Percentiles rank a stretch among this genome's conserved stretches.
phyloP scores from a whole-genome alignment of 2,113 vertebrate species.

The Isichthys henryi region DNA sequence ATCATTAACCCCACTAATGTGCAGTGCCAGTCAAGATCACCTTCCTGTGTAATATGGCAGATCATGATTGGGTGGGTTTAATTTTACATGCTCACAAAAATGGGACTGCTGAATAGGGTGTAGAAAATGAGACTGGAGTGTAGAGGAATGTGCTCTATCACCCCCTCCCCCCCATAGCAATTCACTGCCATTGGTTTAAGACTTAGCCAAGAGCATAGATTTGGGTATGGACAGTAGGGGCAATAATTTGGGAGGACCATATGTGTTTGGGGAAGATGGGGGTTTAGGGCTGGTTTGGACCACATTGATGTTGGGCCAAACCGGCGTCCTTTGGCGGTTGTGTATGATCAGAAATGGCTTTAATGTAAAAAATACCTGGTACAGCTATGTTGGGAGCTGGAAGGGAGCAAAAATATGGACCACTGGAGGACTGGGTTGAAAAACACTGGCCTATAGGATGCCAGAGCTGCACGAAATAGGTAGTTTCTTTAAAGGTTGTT shows the following conservation, averaged over 20 bases:
- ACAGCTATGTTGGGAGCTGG: neutral
- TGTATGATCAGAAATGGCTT: neutral
- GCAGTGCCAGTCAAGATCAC: neutral
- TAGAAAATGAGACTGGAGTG: neutral
- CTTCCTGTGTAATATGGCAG: neutral
- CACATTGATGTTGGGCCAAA: neutral
- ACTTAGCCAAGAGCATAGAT: neutral
- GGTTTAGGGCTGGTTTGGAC: neutral
- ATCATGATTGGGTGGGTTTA: neutral
- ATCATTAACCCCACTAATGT: neutral
- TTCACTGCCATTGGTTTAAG: neutral
- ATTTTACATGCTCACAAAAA: neutral
- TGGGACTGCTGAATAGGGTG: neutral
- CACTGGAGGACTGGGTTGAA: neutral
- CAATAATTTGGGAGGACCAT: neutral
- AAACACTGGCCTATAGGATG: neutral
- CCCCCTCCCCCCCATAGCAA: neutral
- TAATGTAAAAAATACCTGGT: neutral
- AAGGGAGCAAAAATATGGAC: neutral
- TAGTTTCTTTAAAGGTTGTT: neutral
- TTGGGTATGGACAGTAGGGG: neutral
- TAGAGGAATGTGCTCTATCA: neutral
- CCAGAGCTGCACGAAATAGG: neutral
- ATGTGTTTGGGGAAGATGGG: neutral
- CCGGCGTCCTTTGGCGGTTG: neutral